Conservation (phyloP, 1,140 invertebrate species). For the Nautilus pompilius region DNA sequence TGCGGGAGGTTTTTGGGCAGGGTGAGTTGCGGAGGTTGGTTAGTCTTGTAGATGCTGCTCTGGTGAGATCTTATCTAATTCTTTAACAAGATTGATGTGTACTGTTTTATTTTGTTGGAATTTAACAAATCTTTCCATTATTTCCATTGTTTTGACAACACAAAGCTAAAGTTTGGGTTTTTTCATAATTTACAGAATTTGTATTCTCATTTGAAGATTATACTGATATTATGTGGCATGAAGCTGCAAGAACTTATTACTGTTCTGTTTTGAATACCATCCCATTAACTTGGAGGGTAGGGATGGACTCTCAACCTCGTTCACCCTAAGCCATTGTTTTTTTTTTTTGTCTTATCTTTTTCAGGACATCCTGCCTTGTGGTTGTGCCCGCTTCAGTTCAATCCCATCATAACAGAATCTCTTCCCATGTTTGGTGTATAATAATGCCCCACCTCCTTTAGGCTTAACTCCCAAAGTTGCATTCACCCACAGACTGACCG, state of each 20-base stretch:
- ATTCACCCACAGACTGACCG: no score
- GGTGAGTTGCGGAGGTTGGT: conserved; percentile 42
- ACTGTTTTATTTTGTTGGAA: no score
- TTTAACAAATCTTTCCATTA: neutral
- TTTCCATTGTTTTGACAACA: neutral
- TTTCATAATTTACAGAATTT: neutral
- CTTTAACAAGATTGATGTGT: neutral
- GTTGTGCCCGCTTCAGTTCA: conserved; percentile 36
- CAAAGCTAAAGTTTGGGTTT: no score
- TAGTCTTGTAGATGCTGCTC: neutral
- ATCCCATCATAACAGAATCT: conserved; percentile 1
- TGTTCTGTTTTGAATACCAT: neutral
- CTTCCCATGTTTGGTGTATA: no score
- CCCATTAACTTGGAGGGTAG: neutral
- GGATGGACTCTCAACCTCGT: neutral
- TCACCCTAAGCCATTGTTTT: neutral
- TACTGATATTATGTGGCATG: neutral
- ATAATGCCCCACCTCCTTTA: no score
- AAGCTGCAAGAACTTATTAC: neutral
- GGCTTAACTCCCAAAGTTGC: no score
- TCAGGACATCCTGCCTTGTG: conserved; percentile 38
- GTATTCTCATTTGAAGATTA: neutral
- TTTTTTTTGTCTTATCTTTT: conserved; percentile 12
- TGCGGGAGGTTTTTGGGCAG: conserved; percentile 78
- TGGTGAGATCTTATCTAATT: neutral